Evolutionary conservation across 1,140 invertebrate genomes (phyloP), one percentile per base, ranked within the genome.

Genomic region (Leptinotarsa undecemlineata): DNA sequence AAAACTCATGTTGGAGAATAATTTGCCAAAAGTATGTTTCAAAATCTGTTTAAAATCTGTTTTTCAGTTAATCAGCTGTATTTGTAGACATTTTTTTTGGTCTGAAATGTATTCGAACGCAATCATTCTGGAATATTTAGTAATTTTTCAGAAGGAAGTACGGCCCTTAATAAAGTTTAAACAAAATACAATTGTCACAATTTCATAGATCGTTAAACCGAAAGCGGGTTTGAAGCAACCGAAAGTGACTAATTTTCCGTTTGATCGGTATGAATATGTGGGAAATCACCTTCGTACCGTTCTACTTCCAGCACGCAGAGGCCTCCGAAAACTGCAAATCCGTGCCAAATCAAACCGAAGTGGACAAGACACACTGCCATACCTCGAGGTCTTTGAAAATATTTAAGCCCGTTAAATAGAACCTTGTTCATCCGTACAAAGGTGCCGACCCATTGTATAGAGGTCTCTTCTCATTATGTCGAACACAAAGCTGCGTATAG

Each of bases 361-460:
- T 64, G 62, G 62, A 23, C 62, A 64, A 64, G 62, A 64, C 62
- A 26, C 23, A 48, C 17, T 19, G 63, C 63, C 63, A 33, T 64
- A 19, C 67, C 42, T 68, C 17, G 67, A 68, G 17, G 19, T 48
- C 67, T 48, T 48, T 20, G 67, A 48, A 68, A 48, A 33, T 68
- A 23, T 71, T 19, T 75, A 75, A 75, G 66, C 74, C 74, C 62
- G 74, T 75, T 75, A 75, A 75, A 75, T 66, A 67, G 69, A 71
- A 51, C 68, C 69, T 21, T 48, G 74, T 51, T 75, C 72, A 75
- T 75, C 74, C 74, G 20, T 33, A 51, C 74, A 75, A 75, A 75
- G 73, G 69, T 60, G 74, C 74, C 74, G 74, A 17, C 69, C 42
- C 69, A 75, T 75, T 75, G 74, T 75, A 42, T 23, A 62, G 23